Evolutionary conservation across 53 echinoderm and acorn worm species (phyloP), one percentile per base, ranked within the genome.

Genomic region (Echinarachnius parma): DNA sequence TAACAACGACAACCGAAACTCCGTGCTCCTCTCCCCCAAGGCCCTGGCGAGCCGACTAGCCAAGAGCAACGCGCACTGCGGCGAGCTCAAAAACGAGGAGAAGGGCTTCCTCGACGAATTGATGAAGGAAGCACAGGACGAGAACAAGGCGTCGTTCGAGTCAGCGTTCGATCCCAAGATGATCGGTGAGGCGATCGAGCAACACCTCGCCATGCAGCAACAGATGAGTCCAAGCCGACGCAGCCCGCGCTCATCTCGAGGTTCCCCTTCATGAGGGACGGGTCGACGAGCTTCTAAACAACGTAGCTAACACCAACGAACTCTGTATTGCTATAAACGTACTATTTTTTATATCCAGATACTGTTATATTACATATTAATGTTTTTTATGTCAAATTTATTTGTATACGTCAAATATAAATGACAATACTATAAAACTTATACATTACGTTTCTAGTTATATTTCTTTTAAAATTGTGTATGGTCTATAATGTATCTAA

Each of bases 151-250:
- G 9, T 21, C 36, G 20, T 39, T 50, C 8, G 89, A 80, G 20
- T 75, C 69, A n/a, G 83, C 61, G 25, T 83, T 95, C 49, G 96
- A 95, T 34, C 87, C 96, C 0, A 83, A 91, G 68, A 79, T 91
- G 7, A 77, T 95, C 39, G 96, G 96, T 21, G 87, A 95, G 78
- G 96, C 96, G 0, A 95, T 95, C 39, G 96, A 95, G 80, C 61
- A 89, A 30, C 89, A 86, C 52, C 81, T 93, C 20, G 74, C 89
- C 14, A 66, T 89, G 53, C 84, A 87, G 2, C 69, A 78, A 49
- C 69, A 68, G 70, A 31, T 52, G 2, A 61, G 35, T 27, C 54
- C 82, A 4, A 34, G 69, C 20, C 75, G 66, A 26, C 75, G 76
- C 15, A 87, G 87, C 47, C 86, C 92, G 14, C 87, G 81, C 19